Evolutionary conservation across 2,113 vertebrate genomes (phyloP), one percentile per base, ranked within the genome.

Genomic region (Microcebus ravelobensis): DNA sequence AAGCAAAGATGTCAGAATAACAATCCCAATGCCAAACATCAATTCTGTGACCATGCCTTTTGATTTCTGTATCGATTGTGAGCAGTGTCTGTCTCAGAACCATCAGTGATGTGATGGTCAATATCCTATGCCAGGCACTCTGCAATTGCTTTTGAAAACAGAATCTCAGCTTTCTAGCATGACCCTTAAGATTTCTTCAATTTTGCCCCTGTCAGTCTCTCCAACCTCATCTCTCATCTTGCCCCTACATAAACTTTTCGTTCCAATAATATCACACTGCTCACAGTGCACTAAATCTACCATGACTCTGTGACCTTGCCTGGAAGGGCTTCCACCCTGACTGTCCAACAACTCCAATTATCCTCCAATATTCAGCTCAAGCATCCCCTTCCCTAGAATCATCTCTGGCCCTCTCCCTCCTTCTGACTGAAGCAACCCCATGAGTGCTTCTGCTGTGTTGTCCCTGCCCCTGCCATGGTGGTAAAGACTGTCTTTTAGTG

Each of bases 1-100:
- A 70, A 96, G 68, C 68, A 94, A 73, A 95, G 68, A 90, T 63
- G 50, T 92, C 80, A 92, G 27, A 82, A 25, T 94, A 74, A 68
- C 59, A 87, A 57, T 65, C 55, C 55, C 73, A 89, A 36, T n/a
- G 27, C 2, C 91, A 92, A 87, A 57, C 57, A 82, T 81, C 67
- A 92, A 57, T 97, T 94, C 88, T 74, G 39, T 73, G 67, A 71
- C 61, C n/a, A 29, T 61, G 73, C 3, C 31, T 87, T 95, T 90
- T 50, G 68, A 92, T 87, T 90, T 92, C 68, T 94, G 14, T 23
- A 79, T 79, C 0, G 9, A 92, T 86, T 90, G 36, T 74, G 39
- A 87, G 23, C 39, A 74, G 63, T 85, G 50, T 59, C 71, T 76
- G 23, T 23, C 8, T 86, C 73, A 81, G 55, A 93, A 73, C 27